Evolutionary conservation across 2,113 vertebrate genomes (phyloP), one percentile per base, ranked within the genome.

Genomic region (Cygnus atratus): DNA sequence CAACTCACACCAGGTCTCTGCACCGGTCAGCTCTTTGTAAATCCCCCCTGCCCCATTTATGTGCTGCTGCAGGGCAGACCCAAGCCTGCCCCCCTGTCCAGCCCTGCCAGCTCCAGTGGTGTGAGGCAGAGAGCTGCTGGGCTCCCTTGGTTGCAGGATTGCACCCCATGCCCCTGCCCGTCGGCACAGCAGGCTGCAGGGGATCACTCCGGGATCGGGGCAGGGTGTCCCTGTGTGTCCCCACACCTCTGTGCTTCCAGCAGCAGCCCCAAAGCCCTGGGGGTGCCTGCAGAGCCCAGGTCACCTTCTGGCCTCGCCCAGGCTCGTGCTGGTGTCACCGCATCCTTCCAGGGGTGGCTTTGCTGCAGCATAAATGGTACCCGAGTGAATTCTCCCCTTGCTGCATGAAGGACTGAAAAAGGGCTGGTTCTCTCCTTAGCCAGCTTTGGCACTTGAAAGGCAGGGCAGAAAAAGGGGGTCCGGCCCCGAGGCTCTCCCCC

Each of bases 61-160:
- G 12, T 41, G 26, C 6, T 1, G 1, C 25, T 39, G 18, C 35
- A 57, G 65, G 37, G 24, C 1, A 84, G 28, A 67, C 21, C n/a
- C 35, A 33, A 89, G 33, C 7, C 62, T 71, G n/a, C 4, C 19
- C 14, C 33, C 16, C 4, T 1, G 35, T 62, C 78, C 43, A 44
- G 39, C 50, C 44, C 18, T 68, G 15, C 13, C 44, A 48, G 35
- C 43, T 11, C 26, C 1, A 26, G 52, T 8, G 14, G 52, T 54
- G 10, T 0, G 1, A 37, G 48, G 22, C 50, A 46, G 24, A 16
- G 88, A 83, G 22, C 10, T 80, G 54, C 7, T 0, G 0, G 14
- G 21, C 16, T 24, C 43, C 57, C 21, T 22, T 22, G 44, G 55
- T 33, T 41, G 41, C 24, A 59, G 33, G 43, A 76, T 61, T 61